Base-by-base conservation (phyloP, 2,797 vertebrate species). In the Carapus acus region DNA sequence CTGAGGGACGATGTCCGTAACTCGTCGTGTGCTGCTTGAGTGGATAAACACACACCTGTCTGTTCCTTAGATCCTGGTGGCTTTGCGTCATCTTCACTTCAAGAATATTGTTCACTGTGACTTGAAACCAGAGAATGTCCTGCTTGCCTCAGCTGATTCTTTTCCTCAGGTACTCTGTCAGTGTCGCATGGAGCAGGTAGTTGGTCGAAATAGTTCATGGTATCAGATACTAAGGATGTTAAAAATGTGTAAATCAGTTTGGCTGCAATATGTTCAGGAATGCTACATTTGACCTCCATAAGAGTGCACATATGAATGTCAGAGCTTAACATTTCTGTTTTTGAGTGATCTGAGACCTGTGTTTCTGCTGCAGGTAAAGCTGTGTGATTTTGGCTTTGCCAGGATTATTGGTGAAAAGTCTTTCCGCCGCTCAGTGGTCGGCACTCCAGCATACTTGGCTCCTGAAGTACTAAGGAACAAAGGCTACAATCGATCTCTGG, bases 91-190 rank as follows among this genome's bases (percentile, higher is more conserved):
- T 73, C 95, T 98, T 62, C 95, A 98, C 88, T 94, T 98, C 81
- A 98, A 97, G 89, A 97, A 98, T 78, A 94, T 98, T 24, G 95
- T 97, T 79, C 95, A 97, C 75, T 98, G 95, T 85, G 95, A 98
- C 73, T 90, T 98, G 54, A 98, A 98, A 77, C 95, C 95, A 18
- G 95, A 98, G 76, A 98, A 98, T 22, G 95, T 98, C 39, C 85
- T 98, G 55, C 65, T 98, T 59, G 93, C 94, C 0, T 97, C 93
- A 3, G 88, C 93, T 1, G 94, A 98, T 72, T 91, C 94, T 39
- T 93, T 93, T 52, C 95, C 95, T 58, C 95, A 98, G 91, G 95
- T 89, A 59, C 1, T 3, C 1, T 1, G 18, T 43, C 29, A 23
- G 43, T 55, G 36, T 52, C n/a, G n/a, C n/a, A n/a, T n/a, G n/a